Evolutionary conservation across 2,888 invertebrate species (phyloP).

Genomic region (Crossocerus cetratus): DNA sequence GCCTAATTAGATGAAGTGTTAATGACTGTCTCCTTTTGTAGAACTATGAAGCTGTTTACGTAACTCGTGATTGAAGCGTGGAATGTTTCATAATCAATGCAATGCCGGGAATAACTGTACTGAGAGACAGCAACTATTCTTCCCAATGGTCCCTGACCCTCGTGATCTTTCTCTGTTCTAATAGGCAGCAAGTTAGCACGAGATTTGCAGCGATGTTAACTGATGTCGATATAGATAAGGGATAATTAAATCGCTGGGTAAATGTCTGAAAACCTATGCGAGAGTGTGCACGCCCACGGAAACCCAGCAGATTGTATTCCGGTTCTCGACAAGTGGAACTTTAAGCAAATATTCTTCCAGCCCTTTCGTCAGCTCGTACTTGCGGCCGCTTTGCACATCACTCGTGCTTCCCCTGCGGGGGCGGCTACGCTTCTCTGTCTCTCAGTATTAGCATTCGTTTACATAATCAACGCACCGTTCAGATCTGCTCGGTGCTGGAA

Average conservation of each 20-base stretch:
- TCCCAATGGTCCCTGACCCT: too few relatives aligned
- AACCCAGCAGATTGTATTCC: not conserved
- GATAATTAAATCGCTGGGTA: too few relatives aligned
- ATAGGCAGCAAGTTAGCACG: too few relatives aligned
- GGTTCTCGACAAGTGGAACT: constrained; percentile 2
- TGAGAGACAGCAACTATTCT: too few relatives aligned
- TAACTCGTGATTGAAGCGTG: too few relatives aligned
- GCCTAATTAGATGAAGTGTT: not conserved
- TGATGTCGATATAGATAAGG: too few relatives aligned
- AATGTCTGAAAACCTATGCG: too few relatives aligned
- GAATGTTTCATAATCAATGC: too few relatives aligned
- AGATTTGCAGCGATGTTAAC: too few relatives aligned
- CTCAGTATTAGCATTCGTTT: constrained; percentile 38
- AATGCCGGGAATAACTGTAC: too few relatives aligned
- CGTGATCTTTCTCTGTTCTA: not conserved
- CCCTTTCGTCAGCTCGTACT: not conserved
- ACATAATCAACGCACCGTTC: constrained; percentile 25
- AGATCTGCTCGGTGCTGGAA: not conserved
- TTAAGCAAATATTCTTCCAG: constrained; percentile 18
- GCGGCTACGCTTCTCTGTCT: not conserved
- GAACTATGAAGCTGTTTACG: too few relatives aligned
- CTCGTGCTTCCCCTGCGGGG: not conserved
- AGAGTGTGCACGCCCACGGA: too few relatives aligned
- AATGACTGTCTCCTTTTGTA: not conserved
- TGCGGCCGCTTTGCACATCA: not conserved